A percentile compares a stretch with the other conserved stretches of the same genome.
Conservation (phyloP, 2,113 vertebrate species). For the Callipepla squamata region DNA sequence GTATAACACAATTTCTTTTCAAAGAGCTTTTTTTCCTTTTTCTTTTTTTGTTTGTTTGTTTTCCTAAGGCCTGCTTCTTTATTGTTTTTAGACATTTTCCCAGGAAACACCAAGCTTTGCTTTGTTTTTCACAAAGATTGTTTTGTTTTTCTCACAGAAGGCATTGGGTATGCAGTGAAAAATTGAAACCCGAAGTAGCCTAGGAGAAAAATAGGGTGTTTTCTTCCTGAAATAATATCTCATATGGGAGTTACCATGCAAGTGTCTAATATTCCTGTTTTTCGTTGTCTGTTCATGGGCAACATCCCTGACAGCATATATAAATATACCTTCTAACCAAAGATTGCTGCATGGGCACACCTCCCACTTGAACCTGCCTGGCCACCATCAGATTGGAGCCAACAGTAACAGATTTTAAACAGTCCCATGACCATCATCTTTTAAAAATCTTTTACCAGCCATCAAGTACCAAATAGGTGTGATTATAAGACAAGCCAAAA, state of each 20-base stretch:
- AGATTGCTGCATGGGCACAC: neutral
- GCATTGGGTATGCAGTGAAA: neutral
- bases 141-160: slow-evolving; percentile 13
- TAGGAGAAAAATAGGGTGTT: neutral
- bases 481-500: neutral
- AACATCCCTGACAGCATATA: neutral
- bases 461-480: neutral
- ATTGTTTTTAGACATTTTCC: slow-evolving; percentile 36
- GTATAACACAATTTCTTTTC: neutral
- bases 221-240: neutral
- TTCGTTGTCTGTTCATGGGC: neutral
- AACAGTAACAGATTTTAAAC: neutral
- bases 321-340: neutral
- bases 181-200: neutral
- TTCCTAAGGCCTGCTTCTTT: neutral
- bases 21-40: neutral
- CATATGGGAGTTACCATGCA: neutral
- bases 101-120: slow-evolving; percentile 35
- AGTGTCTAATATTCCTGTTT: neutral
- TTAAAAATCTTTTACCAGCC: neutral
- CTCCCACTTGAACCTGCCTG: neutral
- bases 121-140: neutral
- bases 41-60: neutral
- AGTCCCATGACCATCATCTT: neutral
- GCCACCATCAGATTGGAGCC: neutral